Percentiles rank a stretch among this genome's conserved stretches.
Evolutionary conservation across 2,888 invertebrate species (phyloP).

Genomic region (Arrhopalites spinosus): DNA sequence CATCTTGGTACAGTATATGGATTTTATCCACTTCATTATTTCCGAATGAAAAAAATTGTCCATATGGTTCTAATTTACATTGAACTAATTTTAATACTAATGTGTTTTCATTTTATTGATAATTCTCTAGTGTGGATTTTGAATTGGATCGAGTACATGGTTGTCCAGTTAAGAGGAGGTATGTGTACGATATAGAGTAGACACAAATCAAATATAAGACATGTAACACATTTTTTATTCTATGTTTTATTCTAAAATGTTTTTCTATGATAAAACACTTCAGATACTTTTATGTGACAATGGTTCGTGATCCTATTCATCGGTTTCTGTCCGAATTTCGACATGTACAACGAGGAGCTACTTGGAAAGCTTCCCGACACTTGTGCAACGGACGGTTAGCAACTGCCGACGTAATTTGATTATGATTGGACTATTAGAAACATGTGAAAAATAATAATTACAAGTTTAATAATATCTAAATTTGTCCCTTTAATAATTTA

Average conservation of each 20-base stretch:
- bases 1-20: conserved; percentile 61
- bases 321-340: conserved; percentile 95
- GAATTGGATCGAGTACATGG: conserved; percentile 91
- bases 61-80: too few relatives aligned
- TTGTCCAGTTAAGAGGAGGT: conserved; percentile 72
- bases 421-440: not conserved
- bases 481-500: conserved; percentile 57
- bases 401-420: conserved; percentile 63
- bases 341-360: conserved; percentile 94
- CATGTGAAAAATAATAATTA: not conserved
- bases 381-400: conserved; percentile 73
- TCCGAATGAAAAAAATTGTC: too few relatives aligned
- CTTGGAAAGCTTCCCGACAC: conserved; percentile 82
- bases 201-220: too few relatives aligned
- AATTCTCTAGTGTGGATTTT: conserved; percentile 76
- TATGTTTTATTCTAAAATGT: too few relatives aligned
- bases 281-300: conserved; percentile 94
- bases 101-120: not conserved
- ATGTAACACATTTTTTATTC: too few relatives aligned
- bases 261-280: too few relatives aligned
- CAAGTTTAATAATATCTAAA: not conserved
- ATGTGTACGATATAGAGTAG: too few relatives aligned
- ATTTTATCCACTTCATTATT: too few relatives aligned
- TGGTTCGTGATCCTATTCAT: conserved; percentile 90
- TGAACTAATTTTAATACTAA: too few relatives aligned